Evolutionary conservation across 2,113 vertebrate genomes (phyloP).

Genomic region (Dendrocopos noguchii): DNA sequence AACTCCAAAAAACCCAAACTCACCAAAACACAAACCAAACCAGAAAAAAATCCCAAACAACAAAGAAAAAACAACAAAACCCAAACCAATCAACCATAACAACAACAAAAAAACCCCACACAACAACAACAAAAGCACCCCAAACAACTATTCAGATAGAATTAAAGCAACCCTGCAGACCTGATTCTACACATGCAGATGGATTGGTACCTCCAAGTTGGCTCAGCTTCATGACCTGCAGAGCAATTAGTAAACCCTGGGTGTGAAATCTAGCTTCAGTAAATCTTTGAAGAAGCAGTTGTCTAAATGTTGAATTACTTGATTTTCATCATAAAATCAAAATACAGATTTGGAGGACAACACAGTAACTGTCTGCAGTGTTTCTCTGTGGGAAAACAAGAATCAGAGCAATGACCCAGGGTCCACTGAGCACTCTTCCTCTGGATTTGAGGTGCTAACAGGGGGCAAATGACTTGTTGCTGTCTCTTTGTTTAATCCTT

Average conservation of each 20-base stretch:
- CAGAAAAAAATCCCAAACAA: not conserved
- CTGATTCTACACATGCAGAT: not conserved
- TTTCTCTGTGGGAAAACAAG: not conserved
- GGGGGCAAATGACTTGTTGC: not conserved
- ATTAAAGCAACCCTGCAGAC: not conserved
- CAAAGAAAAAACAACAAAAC: not conserved
- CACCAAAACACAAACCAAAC: not conserved
- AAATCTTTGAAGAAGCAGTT: not conserved
- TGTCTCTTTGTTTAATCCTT: not conserved
- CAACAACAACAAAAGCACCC: not conserved
- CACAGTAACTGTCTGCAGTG: not conserved
- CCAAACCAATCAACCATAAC: not conserved
- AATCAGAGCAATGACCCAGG: not conserved
- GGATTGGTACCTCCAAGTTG: not conserved
- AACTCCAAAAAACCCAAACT: too few relatives aligned
- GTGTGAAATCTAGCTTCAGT: not conserved
- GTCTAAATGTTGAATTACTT: not conserved
- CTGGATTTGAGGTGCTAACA: not conserved
- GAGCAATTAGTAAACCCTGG: not conserved
- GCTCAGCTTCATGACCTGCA: not conserved
- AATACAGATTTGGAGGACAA: not conserved
- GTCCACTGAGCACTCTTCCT: not conserved
- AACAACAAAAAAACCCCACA: not conserved
- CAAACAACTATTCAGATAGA: not conserved
- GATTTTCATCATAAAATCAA: not conserved